Base-by-base conservation (phyloP, 2,113 vertebrate genomes). In the Leptocoma aspasia region DNA sequence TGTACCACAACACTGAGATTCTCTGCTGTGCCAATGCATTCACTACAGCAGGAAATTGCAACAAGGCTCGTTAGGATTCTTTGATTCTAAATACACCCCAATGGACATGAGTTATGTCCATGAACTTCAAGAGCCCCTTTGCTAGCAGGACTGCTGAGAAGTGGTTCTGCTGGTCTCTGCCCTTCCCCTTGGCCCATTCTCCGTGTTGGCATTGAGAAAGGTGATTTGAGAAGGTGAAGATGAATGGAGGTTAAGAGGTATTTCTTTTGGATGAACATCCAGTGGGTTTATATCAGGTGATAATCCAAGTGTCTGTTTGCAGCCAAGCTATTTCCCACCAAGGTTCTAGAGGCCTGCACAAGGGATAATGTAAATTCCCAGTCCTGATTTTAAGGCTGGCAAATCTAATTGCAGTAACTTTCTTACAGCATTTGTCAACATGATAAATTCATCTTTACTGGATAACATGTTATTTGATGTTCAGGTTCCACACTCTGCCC, bases 1-100 rank as follows among this genome's bases (percentile, higher is more conserved):
- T 21, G 10, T 33, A 54, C 9, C n/a, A 77, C 45, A 10, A 81
- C 19, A 41, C 8, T 15, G 19, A 57, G 13, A 76, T 69, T 39
- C 47, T 66, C 10, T 53, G 37, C 53, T 41, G 31, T 57, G 31
- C 28, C 41, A 79, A 24, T 1, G 6, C 17, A 44, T 56, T 82
- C 31, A 44, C 33, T 31, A 70, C 19, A 68, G 10, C 15, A 68
- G 33, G 6, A 76, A 71, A 64, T 41, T 22, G 72, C n/a, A 86
- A 71, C 8, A 65, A 44, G 28, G n/a, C 24, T 71, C 0, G 0
- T 59, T 31, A 78, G 54, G 42, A 78, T 9, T 70, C 23, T 18
- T 50, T 1, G 1, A 39, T 53, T 66, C 45, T 83, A 90, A 82
- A 68, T 24, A 57, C 0, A 0, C 11, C 27, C 31, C 50, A 28